These are phyloP conservation scores for Netelia fuscicornis DNA, from an alignment of 2,888 invertebrate species.

Conservation along the genomic window DNA sequence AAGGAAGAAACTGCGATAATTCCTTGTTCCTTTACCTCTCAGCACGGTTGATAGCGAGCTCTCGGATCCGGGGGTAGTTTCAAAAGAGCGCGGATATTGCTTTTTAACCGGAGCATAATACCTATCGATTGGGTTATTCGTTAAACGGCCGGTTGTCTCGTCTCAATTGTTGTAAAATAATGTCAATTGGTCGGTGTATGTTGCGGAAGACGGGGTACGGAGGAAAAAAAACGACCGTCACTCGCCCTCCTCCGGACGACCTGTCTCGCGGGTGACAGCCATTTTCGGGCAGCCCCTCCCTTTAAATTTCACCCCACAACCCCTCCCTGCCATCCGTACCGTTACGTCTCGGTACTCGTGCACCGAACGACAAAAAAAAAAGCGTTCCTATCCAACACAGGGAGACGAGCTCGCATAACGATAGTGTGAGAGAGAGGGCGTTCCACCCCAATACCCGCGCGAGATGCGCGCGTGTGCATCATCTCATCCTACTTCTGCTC, in stretches of 20 bases:
- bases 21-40: conserved; percentile 73
- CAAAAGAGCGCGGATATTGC: conserved; percentile 73
- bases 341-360: conserved; percentile 69
- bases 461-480: conserved; percentile 61
- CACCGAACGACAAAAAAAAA: conserved; percentile 27
- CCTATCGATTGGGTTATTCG: conserved; percentile 73
- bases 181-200: conserved; percentile 76
- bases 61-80: conserved; percentile 75
- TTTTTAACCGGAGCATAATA: conserved; percentile 80
- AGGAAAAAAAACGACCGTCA: conserved; percentile 69
- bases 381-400: conserved; percentile 28
- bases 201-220: conserved; percentile 72
- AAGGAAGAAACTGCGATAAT: conserved; percentile 34
- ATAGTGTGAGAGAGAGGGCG: conserved; percentile 14
- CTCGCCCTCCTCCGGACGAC: conserved; percentile 80
- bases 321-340: conserved; percentile 40
- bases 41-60: conserved; percentile 71
- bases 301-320: conserved; percentile 78
- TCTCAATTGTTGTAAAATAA: conserved; percentile 75
- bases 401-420: conserved; percentile 54
- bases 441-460: conserved; percentile 44
- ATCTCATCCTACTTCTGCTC: neutral
- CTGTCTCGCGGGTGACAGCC: conserved; percentile 82
- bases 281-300: conserved; percentile 84
- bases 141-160: conserved; percentile 60